Percentiles rank a stretch among this genome's conserved stretches.
Conservation (phyloP, 2,797 vertebrate species). For the Sebastolobus alascanus region DNA sequence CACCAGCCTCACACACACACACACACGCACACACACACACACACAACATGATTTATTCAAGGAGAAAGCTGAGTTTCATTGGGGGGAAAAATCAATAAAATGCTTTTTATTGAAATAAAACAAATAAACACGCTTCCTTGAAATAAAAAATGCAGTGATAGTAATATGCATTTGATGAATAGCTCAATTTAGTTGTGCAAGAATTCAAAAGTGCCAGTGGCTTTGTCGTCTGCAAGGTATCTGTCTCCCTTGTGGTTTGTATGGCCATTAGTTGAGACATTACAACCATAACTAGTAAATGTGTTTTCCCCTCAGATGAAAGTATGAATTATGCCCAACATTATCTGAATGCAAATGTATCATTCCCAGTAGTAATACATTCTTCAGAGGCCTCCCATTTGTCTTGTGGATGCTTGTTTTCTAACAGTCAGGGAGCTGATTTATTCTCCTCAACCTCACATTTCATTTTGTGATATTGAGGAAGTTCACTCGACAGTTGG, state of each 20-base stretch:
- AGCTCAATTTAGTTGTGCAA: background rate
- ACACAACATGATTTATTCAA: background rate
- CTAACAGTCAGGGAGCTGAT: conserved; percentile 17
- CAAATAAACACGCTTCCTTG: background rate
- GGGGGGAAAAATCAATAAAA: background rate
- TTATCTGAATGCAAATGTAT: conserved; percentile 40
- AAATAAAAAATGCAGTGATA: background rate
- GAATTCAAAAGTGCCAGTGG: background rate
- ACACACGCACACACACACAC: background rate
- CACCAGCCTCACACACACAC: background rate
- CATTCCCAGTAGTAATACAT: conserved; percentile 8
- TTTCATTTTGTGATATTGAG: conserved; percentile 30
- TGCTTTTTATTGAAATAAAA: background rate
- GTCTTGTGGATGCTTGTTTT: conserved; percentile 26
- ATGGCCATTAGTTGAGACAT: conserved; percentile 17
- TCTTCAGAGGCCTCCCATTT: conserved; percentile 29
- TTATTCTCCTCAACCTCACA: conserved; percentile 18
- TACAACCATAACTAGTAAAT: conserved; percentile 21
- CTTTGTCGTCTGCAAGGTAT: background rate
- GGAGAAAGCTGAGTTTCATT: background rate
- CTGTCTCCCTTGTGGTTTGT: background rate
- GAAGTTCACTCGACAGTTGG: conserved; percentile 13
- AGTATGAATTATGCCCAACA: conserved; percentile 22
- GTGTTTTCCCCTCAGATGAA: conserved; percentile 24
- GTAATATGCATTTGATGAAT: conserved; percentile 16